Conservation (phyloP, 2,888 invertebrate species). For the Euplexia lucipara region DNA sequence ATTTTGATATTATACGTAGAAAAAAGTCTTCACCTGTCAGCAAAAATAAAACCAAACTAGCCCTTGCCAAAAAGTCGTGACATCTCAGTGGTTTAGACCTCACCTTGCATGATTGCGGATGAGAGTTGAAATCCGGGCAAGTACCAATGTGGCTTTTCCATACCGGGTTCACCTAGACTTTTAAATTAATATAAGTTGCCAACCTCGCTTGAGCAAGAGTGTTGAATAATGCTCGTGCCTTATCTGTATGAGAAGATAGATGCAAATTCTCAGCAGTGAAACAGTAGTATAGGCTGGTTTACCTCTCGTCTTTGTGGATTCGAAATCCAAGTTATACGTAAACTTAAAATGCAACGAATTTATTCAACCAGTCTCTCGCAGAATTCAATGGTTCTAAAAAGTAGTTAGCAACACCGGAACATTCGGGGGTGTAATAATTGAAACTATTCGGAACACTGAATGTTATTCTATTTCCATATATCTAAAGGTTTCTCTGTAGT, state of each 20-base stretch:
- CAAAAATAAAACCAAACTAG: slow-evolving; percentile 16
- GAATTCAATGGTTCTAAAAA: slow-evolving; percentile 17
- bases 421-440: slow-evolving; percentile 46
- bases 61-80: too few relatives aligned
- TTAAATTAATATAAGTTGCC: too few relatives aligned
- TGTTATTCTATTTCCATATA: slow-evolving; percentile 57
- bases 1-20: neutral
- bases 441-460: slow-evolving; percentile 43
- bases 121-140: too few relatives aligned
- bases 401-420: slow-evolving; percentile 23
- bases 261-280: too few relatives aligned
- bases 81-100: too few relatives aligned
- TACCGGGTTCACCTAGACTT: too few relatives aligned
- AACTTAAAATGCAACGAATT: slow-evolving; percentile 23
- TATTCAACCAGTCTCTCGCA: slow-evolving; percentile 5
- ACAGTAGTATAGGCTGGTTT: too few relatives aligned
- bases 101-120: too few relatives aligned
- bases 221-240: too few relatives aligned
- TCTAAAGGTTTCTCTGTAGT: slow-evolving; percentile 48
- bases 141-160: too few relatives aligned
- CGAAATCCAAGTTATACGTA: neutral
- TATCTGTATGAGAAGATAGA: too few relatives aligned
- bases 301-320: slow-evolving; percentile 4
- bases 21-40: neutral
- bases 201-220: too few relatives aligned